phyloP scores from a whole-genome alignment of 2,888 invertebrate genomes.

The Thalpophila matura region DNA sequence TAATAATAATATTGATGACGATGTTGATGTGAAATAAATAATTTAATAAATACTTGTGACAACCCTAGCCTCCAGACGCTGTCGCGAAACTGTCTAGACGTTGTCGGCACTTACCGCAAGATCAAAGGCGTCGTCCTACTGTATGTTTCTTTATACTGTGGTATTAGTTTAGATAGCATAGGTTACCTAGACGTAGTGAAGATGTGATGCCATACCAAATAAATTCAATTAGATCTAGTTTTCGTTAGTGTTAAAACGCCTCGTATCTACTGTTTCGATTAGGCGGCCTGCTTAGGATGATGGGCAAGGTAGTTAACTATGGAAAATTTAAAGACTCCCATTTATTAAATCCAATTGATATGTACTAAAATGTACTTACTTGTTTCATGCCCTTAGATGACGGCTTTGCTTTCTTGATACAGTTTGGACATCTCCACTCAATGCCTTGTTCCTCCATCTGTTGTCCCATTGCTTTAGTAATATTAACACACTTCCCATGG shows the following conservation, averaged over 20 bases:
- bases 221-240: neutral
- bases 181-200: no score
- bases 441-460: conserved; percentile 97
- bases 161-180: no score
- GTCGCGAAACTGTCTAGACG: no score
- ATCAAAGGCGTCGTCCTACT: no score
- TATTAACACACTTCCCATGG: conserved; percentile 99
- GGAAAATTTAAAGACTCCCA: neutral
- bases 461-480: conserved; percentile 97
- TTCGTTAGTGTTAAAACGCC: neutral
- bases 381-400: conserved; percentile 71
- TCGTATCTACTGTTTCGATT: neutral
- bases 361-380: conserved; percentile 66
- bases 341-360: neutral
- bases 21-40: no score
- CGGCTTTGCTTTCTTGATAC: conserved; percentile 91
- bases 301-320: no score
- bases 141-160: no score
- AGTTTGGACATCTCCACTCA: conserved; percentile 97
- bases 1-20: no score
- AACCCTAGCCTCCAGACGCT: no score
- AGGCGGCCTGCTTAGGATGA: neutral
- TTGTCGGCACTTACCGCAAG: no score
- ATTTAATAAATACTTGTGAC: no score
- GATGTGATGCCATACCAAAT: no score